A percentile compares a stretch with the other conserved stretches of the same genome.
Evolutionary conservation across 2,888 invertebrate species (phyloP).

Genomic region (Caenorhabditis uteleia): DNA sequence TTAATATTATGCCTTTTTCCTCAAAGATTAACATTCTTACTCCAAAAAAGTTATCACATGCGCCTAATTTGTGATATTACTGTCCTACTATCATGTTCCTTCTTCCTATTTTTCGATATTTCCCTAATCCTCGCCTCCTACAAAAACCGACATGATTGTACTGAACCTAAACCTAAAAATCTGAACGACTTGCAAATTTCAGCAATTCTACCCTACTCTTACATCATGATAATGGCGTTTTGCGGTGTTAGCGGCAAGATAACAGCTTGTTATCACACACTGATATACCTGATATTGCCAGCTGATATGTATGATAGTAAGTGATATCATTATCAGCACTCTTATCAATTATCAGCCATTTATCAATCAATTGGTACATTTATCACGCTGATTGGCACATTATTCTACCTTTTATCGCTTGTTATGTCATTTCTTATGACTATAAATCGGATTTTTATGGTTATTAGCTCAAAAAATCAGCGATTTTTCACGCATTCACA

Average conservation of each 20-base stretch:
- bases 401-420: no score
- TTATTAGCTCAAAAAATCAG: background rate
- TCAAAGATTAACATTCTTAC: no score
- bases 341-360: no score
- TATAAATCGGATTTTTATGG: background rate
- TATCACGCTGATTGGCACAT: no score
- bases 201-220: background rate
- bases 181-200: background rate
- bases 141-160: background rate
- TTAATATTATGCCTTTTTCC: no score
- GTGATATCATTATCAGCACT: no score
- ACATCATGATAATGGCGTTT: background rate
- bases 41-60: no score
- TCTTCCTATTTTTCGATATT: background rate
- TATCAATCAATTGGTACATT: no score
- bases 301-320: background rate
- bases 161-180: no score
- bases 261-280: no score
- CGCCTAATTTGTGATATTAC: no score
- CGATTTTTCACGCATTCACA: background rate
- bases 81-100: background rate
- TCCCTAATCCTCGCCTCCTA: background rate
- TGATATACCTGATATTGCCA: no score
- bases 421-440: slow-evolving; percentile 8
- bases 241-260: background rate